Base-by-base conservation (phyloP, 64 coral and sea anemone species). In the Dendronephthya gigantea region DNA sequence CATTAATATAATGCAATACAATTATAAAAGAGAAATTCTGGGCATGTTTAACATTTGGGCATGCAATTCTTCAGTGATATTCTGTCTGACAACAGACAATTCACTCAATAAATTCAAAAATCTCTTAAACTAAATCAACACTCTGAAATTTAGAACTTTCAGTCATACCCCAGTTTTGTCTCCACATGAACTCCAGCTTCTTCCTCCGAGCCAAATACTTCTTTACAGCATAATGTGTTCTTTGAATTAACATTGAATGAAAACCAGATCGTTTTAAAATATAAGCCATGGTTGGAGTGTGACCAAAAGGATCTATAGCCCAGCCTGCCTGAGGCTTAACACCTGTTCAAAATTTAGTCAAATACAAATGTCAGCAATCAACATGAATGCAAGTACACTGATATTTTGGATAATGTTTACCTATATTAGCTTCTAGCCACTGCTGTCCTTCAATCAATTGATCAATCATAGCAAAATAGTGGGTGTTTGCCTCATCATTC, bases 261-360 rank as follows among this genome's bases (percentile, higher is more conserved):
- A 98, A 98, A 32, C 94, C 94, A 56, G 93, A 89, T 12, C 94
- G 83, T 49, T 82, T 84, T 10, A 98, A 82, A 40, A 98, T 87
- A 41, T 98, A 98, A 8, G 94, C 89, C 94, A 98, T 98, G 14
- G 94, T 98, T 7, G 94, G 90, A 17, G 91, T 98, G 87, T 98
- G 94, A 31, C 94, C 94, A 93, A 98, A 98, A 50, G 94, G 94
- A 86, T 98, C 94, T 35, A 98, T 98, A 55, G 94, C 94, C 94
- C 94, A 98, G 0, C 92, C 94, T 35, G 94, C 89, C 16, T 87
- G 86, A 15, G 94, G 94, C 84, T 98, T 98, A 17, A 93, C 89
- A 83, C 83, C 94, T 93, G 7, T 12, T 68, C 16, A 10, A 13
- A 72, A 28, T 27, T 23, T 1, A 62, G 22, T 58, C n/a, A n/a